Evolutionary conservation across 2,888 invertebrate genomes (phyloP), one percentile per base, ranked within the genome.

Genomic region (Drosophila birchii): DNA sequence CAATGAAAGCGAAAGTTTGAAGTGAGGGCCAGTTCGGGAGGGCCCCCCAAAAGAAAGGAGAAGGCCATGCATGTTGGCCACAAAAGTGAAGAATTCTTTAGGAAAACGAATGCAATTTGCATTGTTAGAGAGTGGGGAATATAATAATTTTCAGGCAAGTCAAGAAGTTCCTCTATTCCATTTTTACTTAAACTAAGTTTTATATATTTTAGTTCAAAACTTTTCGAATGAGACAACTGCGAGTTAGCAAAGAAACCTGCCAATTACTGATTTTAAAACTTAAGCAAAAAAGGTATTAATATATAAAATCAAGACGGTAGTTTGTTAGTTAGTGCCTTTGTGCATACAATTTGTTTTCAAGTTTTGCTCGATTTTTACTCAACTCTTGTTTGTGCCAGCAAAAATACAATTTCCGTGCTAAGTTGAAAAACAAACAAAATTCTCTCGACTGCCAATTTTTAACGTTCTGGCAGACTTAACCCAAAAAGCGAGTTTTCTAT

Each of bases 361-460:
- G 70, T 71, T 38, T 55, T 29, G 20, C 36, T 12, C 26, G 20
- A 45, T 56, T 36, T 72, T 38, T 38, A 11, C 49, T 36, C 38
- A 36, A 34, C 16, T 55, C 53, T 64, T 45, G 51, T 67, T 36
- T 67, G 39, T 54, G 56, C 63, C 29, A 59, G 55, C 70, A 69
- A 74, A 82, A 85, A 84, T 81, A 85, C 85, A 83, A 85, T 85
- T 83, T 85, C 77, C 81, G 85, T 77, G 86, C 78, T 84, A 81
- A 84, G 81, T 83, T 80, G 77, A 67, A 85, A 84, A 84, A 84
- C 83, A 84, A 84, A 84, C 86, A 81, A 84, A 77, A 70, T 47
- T 64, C 57, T 41, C 49, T 66, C 58, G 77, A 78, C 80, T 83
- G 83, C 83, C 86, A 84, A 84, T 85, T 83, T 85, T 79, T 76